phyloP scores from a whole-genome alignment of 2,888 invertebrate genomes.

The Clistopyga incitator region DNA sequence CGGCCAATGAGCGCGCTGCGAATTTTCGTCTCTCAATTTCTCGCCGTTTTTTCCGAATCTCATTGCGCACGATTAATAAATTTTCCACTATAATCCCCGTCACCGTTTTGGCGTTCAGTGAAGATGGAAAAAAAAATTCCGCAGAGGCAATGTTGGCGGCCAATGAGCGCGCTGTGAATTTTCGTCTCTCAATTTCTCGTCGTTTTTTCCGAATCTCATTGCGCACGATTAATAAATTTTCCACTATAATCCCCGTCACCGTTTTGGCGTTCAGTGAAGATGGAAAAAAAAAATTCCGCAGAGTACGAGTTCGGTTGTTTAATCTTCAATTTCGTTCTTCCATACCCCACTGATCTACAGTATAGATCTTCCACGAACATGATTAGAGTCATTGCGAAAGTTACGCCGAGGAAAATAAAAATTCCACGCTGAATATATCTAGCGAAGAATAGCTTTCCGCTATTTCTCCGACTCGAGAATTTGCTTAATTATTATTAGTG shows the following conservation, averaged over 20 bases:
- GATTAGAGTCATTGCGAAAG: background rate
- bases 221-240: background rate
- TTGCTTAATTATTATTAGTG: no score
- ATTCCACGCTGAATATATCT: background rate
- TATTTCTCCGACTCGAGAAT: no score
- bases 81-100: background rate
- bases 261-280: background rate
- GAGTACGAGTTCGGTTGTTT: background rate
- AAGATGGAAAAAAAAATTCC: background rate
- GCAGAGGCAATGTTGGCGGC: no score
- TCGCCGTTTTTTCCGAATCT: background rate
- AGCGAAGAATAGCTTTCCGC: background rate
- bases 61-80: background rate
- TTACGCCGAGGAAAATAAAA: background rate
- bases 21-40: slow-evolving; percentile 7
- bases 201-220: background rate
- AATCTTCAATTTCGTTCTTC: background rate
- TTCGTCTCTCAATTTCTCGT: slow-evolving; percentile 2
- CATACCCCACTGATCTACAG: background rate
- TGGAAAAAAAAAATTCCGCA: background rate
- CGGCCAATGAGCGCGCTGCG: background rate
- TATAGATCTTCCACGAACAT: no score
- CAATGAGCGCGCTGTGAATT: background rate
- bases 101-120: background rate
- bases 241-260: background rate